Base-by-base conservation (phyloP, 37 sponge, comb jelly and placozoan species). In the Ianthella basta region DNA sequence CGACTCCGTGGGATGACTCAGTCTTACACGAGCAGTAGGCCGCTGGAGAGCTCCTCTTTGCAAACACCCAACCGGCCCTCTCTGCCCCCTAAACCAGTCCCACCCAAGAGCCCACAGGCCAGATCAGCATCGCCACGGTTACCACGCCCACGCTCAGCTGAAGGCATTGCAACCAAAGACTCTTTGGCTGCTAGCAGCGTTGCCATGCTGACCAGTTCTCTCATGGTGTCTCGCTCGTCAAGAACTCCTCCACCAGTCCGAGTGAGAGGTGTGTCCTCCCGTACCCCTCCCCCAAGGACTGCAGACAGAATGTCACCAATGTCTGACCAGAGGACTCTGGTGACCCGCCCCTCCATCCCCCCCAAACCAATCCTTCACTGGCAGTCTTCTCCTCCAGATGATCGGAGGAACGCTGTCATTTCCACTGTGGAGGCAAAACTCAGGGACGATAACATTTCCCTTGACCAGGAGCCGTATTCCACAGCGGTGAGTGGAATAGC, bases 391-490 rank as follows among this genome's bases (percentile, higher is more conserved):
- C 39, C 54, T 53, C 36, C 61, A 18, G 75, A 33, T 23, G n/a
- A 4, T 60, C 39, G 20, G 23, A 27, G 32, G 37, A 27, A 10
- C 21, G 78, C 37, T 8, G 25, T 39, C 2, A 33, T 53, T 14
- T 36, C 37, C 27, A 39, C 27, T 38, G 18, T 86, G 27, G 32
- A 44, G 59, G 78, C 44, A 4, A 86, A 64, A n/a, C 66, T 86
- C 33, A 8, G 24, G 21, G 66, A 79, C 0, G 86, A 86, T 27
- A 24, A 25, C 20, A 86, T 86, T 23, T 56, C 55, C 55, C 55
- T 86, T 20, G 23, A 64, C 4, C 25, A 59, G 32, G 5, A 23
- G 18, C 86, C 86, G 10, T 86, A 78, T 57, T 79, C 86, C 0
- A 67, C 35, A 12, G 30, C 40, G 41, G 81, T 87, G 32, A 50